phyloP scores from a whole-genome alignment of 2,797 vertebrate species.

The Eidolon dupreanum region DNA sequence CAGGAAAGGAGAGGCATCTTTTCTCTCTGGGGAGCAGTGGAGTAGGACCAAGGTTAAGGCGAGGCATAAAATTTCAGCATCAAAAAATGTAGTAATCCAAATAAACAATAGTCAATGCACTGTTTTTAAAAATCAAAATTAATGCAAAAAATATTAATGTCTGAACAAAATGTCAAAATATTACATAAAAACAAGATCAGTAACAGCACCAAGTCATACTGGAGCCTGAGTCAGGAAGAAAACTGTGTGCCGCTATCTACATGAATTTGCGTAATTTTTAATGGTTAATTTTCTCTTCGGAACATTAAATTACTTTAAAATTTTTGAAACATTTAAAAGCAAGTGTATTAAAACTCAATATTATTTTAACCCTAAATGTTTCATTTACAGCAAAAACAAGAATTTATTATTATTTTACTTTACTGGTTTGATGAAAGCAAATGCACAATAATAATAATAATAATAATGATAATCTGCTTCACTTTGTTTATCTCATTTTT shows the following conservation, averaged over 20 bases:
- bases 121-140: not conserved
- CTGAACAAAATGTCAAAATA: not conserved
- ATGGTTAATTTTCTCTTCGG: not conserved
- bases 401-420: not conserved
- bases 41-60: not conserved
- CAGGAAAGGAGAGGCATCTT: not conserved
- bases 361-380: slow-evolving; percentile 39
- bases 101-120: not conserved
- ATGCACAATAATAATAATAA: too few relatives aligned
- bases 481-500: not conserved
- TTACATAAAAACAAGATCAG: not conserved
- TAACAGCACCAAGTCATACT: not conserved
- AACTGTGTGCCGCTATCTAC: not conserved
- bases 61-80: not conserved
- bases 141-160: not conserved
- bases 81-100: not conserved
- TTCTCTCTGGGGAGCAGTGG: not conserved
- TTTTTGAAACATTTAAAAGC: slow-evolving; percentile 12
- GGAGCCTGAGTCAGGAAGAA: not conserved
- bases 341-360: slow-evolving; percentile 5
- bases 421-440: not conserved
- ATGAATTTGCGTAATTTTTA: not conserved
- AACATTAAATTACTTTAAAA: slow-evolving; percentile 39
- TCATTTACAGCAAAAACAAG: not conserved
- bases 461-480: not conserved